phyloP scores from a whole-genome alignment of 2,797 vertebrate species.

The Lateolabrax maculatus region DNA sequence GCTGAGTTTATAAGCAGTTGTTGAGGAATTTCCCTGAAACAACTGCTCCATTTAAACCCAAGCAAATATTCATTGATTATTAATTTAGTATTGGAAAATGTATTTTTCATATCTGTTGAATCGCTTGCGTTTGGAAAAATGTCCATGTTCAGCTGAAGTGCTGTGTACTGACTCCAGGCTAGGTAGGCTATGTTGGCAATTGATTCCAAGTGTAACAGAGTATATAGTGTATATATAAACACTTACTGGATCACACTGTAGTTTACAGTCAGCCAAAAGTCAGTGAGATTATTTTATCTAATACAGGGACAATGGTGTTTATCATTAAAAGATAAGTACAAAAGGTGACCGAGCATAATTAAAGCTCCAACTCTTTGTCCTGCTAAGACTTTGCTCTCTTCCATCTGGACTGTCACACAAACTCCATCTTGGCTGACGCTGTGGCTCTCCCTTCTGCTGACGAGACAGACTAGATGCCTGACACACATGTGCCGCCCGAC shows the following conservation, averaged over 20 bases:
- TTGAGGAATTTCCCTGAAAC: too few species aligned
- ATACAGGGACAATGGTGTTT: neutral
- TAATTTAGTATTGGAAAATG: too few species aligned
- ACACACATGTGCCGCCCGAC: conserved; percentile 16
- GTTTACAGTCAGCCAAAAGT: neutral
- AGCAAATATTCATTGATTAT: too few species aligned
- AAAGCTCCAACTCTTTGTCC: neutral
- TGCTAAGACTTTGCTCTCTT: neutral
- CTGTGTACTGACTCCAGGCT: too few species aligned
- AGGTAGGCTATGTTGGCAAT: too few species aligned
- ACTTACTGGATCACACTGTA: too few species aligned
- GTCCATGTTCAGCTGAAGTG: too few species aligned
- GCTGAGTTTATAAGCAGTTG: neutral
- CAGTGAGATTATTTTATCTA: neutral
- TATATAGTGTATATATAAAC: too few species aligned
- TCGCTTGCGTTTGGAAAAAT: too few species aligned
- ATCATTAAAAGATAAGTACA: conserved; percentile 1
- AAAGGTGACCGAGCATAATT: neutral
- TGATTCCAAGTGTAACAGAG: too few species aligned
- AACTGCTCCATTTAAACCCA: too few species aligned
- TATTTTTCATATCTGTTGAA: too few species aligned
- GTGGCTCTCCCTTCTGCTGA: conserved; percentile 28
- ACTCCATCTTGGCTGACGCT: neutral
- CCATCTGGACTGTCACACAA: conserved; percentile 39
- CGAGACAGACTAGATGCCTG: neutral